Evolutionary conservation across 2,888 invertebrate species (phyloP), one percentile per base, ranked within the genome.

Genomic region (Synergus umbraculus): DNA sequence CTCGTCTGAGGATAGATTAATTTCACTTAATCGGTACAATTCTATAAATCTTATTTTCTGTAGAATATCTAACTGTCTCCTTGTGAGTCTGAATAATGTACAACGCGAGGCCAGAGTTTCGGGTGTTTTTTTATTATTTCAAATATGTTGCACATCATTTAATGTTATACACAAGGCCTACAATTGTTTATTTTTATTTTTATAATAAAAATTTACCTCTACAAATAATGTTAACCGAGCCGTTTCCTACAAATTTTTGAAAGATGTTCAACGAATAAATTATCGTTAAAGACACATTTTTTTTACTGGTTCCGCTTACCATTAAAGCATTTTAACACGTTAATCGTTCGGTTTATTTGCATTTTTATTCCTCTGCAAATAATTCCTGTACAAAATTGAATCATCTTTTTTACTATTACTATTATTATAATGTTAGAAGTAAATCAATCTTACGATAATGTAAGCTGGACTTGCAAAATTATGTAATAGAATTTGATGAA

Each of bases 131-230:
- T 73, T 29, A 54, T 73, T 37, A 15, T 73, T 73, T 73, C 49
- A 29, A 73, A 49, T 73, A 54, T 29, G 46, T 73, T 54, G 29
- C 49, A 29, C 49, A 69, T n/a, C 69, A 69, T 67, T 67, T 7
- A 67, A 22, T 46, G 46, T 67, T 69, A 46, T 37, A 73, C n/a
- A 73, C 69, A 82, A 76, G 80, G 82, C 80, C 82, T 80, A 82
- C 76, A 80, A 64, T 73, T 69, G 76, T 80, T 82, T 60, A 49
- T 82, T 82, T 82, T 82, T 80, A 80, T 82, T 82, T 82, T 80
- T 80, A 77, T 79, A 80, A 82, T 79, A 76, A 79, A 79, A 76
- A 79, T 44, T 79, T 76, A 64, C 79, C 78, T 82, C 58, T 76
- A 73, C 69, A 49, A 49, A n/a, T 73, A 49, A 73, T 73, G 49